Base-by-base conservation (phyloP, 2,888 invertebrate genomes). In the Drosophila neoperkinsi region DNA sequence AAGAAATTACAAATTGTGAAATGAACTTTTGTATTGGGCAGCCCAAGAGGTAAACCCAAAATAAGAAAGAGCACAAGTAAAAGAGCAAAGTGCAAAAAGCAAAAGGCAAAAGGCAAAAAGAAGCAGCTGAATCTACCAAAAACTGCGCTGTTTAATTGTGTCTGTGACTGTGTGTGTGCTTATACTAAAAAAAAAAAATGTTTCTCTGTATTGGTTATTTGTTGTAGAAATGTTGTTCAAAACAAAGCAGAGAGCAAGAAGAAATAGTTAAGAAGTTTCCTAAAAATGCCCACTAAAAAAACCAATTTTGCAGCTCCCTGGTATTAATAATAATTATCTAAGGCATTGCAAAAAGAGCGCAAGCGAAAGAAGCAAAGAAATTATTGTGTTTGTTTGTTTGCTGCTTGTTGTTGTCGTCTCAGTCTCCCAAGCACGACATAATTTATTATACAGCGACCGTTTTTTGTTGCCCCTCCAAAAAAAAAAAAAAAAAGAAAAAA, bases 361-460 rank as follows among this genome's bases (percentile, higher is more conserved):
- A 30, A 68, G 43, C 59, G 52, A 66, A 69, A 64, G 38, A 73
- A 36, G 36, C 49, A 57, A 69, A 64, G 49, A 79, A 72, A 77
- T 71, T 69, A 51, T 56, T 56, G 33, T 38, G 3, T 51, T 33
- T 50, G 25, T 33, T 50, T 46, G 31, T 50, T 34, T 43, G 43
- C 50, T 55, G 46, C 25, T 64, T 57, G n/a, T 62, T 77, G 52
- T 57, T 73, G 70, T 50, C 41, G n/a, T 63, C 71, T 60, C 49
- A 71, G 57, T 73, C 58, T 38, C 56, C 38, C 56, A 71, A 65
- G 53, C 83, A 52, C 72, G 72, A 70, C 57, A 71, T 73, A 84
- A 84, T 82, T 84, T 80, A 87, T 82, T 75, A 76, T 73, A 78
- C 70, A 72, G 79, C 73, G 79, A 82, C 83, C 73, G 74, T 74